These are phyloP conservation scores for Chloroceryle aenea DNA, from an alignment of 2,113 vertebrate genomes.

Conservation along the genomic window DNA sequence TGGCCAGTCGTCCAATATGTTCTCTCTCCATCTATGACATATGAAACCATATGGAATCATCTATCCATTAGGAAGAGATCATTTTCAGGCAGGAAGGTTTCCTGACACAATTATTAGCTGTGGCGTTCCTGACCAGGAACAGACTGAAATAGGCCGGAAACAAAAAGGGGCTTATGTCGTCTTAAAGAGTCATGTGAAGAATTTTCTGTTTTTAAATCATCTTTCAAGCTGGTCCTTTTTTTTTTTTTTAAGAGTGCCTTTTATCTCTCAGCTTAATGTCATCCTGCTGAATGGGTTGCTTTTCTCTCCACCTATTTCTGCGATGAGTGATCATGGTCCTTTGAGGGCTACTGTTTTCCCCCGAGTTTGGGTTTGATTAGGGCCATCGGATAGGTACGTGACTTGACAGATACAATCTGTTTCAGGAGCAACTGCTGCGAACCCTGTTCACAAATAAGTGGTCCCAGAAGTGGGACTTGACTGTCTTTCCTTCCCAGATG, in stretches of 20 bases:
- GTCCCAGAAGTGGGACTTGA: background rate
- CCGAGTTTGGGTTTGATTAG: background rate
- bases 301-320: background rate
- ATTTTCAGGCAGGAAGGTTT: constrained; percentile 61
- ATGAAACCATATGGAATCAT: constrained; percentile 65
- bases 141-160: constrained; percentile 17
- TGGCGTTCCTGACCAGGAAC: constrained; percentile 13
- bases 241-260: background rate
- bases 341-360: background rate
- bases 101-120: constrained; percentile 63
- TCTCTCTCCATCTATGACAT: constrained; percentile 55
- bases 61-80: constrained; percentile 70
- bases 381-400: background rate
- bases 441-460: background rate
- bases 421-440: background rate
- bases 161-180: constrained; percentile 5
- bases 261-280: constrained; percentile 20
- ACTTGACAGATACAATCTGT: background rate
- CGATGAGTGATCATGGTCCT: background rate
- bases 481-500: background rate
- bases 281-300: background rate
- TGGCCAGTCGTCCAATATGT: constrained; percentile 59
- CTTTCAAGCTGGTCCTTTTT: background rate
- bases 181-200: constrained; percentile 32
- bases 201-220: constrained; percentile 14